Base-by-base conservation (phyloP, 1,140 invertebrate species). In the Colletes latitarsis region DNA sequence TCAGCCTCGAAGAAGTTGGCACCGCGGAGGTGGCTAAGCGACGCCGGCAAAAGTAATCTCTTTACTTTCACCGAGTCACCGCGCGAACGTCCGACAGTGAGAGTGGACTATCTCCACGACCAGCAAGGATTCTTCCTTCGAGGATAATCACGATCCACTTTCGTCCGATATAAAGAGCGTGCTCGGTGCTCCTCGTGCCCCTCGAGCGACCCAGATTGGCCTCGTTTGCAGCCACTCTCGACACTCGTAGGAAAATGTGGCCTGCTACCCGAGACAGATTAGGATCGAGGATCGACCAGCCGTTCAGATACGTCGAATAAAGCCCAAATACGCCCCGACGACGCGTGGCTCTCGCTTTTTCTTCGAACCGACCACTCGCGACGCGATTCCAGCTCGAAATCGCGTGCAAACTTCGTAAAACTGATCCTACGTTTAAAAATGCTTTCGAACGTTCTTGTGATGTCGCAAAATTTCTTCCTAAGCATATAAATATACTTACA, bases 61-160 rank as follows among this genome's bases (percentile, higher is more conserved):
- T 88, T 89, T 86, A 87, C 88, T 90, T 90, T 90, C 89, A 88
- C 88, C 77, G 81, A 85, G 79, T 30, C 30, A 30, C 30, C 30
- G 30, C 19, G 19, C 12, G 2, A 9, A 21, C 17, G 15, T 30
- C 57, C 39, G 73, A 79, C 80, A 88, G 83, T 63, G 82, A 90
- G 88, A 90, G 89, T 86, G 80, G 87, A 78, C 52, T 64, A 66
- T 84, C 82, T 78, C 69, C 46, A 19, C 4, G 12, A 12, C n/a
- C 41, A 46, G 6, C 41, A 39, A 21, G 39, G 30, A 30, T 43
- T 76, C 72, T 62, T 81, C 78, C 53, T 15, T 49, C 14, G 43
- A 53, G 55, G 41, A 81, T 60, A 68, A 76, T 81, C 71, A 46
- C 58, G 49, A 5, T 57, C 53, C 43, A 21, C 14, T 46, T 52